Percentiles rank a stretch among this genome's conserved stretches.
phyloP scores from a whole-genome alignment of 2,888 invertebrate genomes.

The Peribatodes rhomboidaria region DNA sequence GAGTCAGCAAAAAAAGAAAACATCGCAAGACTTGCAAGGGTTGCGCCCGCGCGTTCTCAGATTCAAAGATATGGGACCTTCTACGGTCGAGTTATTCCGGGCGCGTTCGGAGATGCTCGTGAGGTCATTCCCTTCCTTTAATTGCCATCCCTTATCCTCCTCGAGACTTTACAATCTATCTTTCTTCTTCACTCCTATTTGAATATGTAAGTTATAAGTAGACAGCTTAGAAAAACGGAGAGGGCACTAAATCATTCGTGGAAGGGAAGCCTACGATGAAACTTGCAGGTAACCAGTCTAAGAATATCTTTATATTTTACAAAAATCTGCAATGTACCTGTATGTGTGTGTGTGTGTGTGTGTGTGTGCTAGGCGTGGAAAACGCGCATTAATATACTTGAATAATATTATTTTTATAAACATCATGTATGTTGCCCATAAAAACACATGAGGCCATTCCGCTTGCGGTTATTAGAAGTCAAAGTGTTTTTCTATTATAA shows the following conservation, averaged over 20 bases:
- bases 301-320: background rate
- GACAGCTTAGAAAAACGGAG: constrained; percentile 67
- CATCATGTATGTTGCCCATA: too few relatives aligned
- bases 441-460: too few relatives aligned
- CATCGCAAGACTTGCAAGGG: constrained; percentile 55
- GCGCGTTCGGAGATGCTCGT: constrained; percentile 67
- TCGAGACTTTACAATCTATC: constrained; percentile 49
- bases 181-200: constrained; percentile 66
- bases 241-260: constrained; percentile 61
- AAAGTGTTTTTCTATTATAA: too few relatives aligned
- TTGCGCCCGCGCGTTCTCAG: constrained; percentile 75
- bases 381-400: too few relatives aligned
- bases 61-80: constrained; percentile 74
- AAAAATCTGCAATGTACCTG: background rate
- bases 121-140: constrained; percentile 78
- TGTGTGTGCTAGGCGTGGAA: too few relatives aligned
- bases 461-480: too few relatives aligned
- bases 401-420: too few relatives aligned
- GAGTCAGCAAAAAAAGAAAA: constrained; percentile 43
- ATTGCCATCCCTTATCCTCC: constrained; percentile 75
- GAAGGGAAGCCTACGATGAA: constrained; percentile 33
- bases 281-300: background rate
- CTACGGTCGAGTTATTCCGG: constrained; percentile 66
- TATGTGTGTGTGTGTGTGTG: too few relatives aligned
- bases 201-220: constrained; percentile 72